These are phyloP conservation scores for Ciconia boyciana DNA, from an alignment of 2,113 vertebrate species.

Conservation along the genomic window DNA sequence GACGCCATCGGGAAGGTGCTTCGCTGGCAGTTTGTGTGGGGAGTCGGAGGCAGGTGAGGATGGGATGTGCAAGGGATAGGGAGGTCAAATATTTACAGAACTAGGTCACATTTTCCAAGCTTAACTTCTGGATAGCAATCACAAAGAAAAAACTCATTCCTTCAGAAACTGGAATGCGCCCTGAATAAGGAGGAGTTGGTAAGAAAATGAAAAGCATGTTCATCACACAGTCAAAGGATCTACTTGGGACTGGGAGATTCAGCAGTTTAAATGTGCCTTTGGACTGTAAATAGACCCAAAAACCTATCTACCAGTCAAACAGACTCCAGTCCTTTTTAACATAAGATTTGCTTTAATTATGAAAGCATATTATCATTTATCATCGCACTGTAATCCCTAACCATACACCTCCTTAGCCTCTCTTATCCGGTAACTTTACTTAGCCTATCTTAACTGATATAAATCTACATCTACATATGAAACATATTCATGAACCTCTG, in stretches of 20 bases:
- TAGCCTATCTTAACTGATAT: constrained; percentile 19
- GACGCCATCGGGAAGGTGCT: not conserved
- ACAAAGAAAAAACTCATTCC: not conserved
- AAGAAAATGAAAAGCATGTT: not conserved
- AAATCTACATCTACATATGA: constrained; percentile 59
- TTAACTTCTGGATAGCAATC: not conserved
- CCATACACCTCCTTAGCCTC: constrained; percentile 41
- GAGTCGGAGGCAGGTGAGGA: not conserved
- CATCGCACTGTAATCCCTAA: constrained; percentile 37
- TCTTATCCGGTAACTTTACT: constrained; percentile 28
- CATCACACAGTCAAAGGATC: not conserved
- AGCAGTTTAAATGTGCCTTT: constrained; percentile 32
- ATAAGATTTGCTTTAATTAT: constrained; percentile 34
- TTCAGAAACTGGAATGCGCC: not conserved
- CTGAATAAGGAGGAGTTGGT: not conserved
- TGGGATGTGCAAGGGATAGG: not conserved
- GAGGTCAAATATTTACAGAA: constrained; percentile 42
- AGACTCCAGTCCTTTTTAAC: not conserved
- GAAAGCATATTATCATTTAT: constrained; percentile 39
- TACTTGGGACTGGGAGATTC: not conserved
- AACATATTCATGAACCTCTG: constrained; percentile 30
- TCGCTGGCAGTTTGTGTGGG: not conserved
- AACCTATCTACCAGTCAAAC: not conserved
- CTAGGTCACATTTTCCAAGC: not conserved
- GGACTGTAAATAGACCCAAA: constrained; percentile 35